Base-by-base conservation (phyloP, 23 tunicate genomes). In the Clavelina lepadiformis region DNA sequence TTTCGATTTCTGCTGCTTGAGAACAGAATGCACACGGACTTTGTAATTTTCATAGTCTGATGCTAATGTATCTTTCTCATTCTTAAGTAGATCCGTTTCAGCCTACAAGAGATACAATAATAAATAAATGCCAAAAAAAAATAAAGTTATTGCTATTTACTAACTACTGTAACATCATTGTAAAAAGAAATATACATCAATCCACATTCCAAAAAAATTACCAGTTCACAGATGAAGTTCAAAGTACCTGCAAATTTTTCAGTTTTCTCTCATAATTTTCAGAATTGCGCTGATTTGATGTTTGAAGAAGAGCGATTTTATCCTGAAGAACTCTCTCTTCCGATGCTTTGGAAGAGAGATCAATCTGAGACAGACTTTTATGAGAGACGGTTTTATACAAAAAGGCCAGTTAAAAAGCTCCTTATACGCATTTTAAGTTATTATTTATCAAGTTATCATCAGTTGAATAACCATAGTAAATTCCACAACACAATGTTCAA, bases 1-100 rank as follows among this genome's bases (percentile, higher is more conserved):
- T 33, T 79, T 87, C 31, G 35, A 72, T 61, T 87, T 87, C 62
- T 87, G 96, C 34, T 87, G 96, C 72, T 87, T 87, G 7, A 87
- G 32, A 22, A 87, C 96, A 3, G 96, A 79, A 34, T 87, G 96
- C 30, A 74, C 96, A 2, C 96, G 75, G 26, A 87, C 72, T 54
- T 87, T 87, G 61, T 87, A 87, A 54, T 69, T 66, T 47, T 87
- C 96, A 61, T 87, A 87, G 29, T 87, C 96, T 25, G 58, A 19
- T 13, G 51, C 30, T 8, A 87, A 32, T 25, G 54, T 47, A 1
- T 79, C 82, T 38, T 79, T 72, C 66, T 87, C 96, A 11, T 6
- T 65, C 46, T 15, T 44, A 36, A 66, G 19, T 23, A 6, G 3
- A 7, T 46, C 45, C 6, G 4, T 5, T 3, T 66, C 72, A 3